phyloP scores from a whole-genome alignment of 2,888 invertebrate species.

The Temnothorax ravouxi region DNA sequence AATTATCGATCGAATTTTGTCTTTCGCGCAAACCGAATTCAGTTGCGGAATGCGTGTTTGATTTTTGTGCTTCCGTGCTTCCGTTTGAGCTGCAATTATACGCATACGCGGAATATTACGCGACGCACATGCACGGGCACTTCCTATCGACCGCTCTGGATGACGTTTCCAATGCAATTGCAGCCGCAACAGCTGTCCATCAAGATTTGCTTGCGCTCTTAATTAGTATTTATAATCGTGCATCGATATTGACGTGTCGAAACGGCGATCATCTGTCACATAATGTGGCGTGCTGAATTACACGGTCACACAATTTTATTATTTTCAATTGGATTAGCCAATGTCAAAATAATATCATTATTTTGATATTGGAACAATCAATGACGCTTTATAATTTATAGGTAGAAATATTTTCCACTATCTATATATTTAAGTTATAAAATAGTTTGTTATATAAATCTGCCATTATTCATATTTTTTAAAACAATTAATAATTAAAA shows the following conservation, averaged over 20 bases:
- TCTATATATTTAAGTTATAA: not conserved
- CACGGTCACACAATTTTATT: slow-evolving; percentile 40
- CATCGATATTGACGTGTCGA: slow-evolving; percentile 54
- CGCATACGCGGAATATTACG: slow-evolving; percentile 3
- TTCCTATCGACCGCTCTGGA: slow-evolving; percentile 7
- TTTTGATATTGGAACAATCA: slow-evolving; percentile 30
- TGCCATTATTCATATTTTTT: not conserved
- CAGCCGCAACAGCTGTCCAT: slow-evolving; percentile 55
- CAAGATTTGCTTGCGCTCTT: slow-evolving; percentile 57
- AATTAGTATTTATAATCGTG: slow-evolving; percentile 71
- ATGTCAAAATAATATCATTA: slow-evolving; percentile 39
- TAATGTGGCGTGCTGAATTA: slow-evolving; percentile 43
- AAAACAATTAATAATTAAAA: not conserved
- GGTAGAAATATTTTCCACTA: not conserved
- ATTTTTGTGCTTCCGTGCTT: slow-evolving; percentile 15
- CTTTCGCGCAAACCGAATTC: slow-evolving; percentile 19
- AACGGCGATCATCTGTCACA: slow-evolving; percentile 42
- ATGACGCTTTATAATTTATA: slow-evolving; percentile 6
- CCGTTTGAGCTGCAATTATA: slow-evolving; percentile 31
- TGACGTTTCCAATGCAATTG: slow-evolving; percentile 63
- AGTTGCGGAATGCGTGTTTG: slow-evolving; percentile 12
- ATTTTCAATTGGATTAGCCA: slow-evolving; percentile 47
- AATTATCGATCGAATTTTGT: slow-evolving; percentile 28
- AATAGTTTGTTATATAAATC: not conserved
- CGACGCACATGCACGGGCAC: not conserved